Evolutionary conservation across 92 coral and sea anemone species (phyloP), one percentile per base, ranked within the genome.

Genomic region (Parazoanthus swiftii): DNA sequence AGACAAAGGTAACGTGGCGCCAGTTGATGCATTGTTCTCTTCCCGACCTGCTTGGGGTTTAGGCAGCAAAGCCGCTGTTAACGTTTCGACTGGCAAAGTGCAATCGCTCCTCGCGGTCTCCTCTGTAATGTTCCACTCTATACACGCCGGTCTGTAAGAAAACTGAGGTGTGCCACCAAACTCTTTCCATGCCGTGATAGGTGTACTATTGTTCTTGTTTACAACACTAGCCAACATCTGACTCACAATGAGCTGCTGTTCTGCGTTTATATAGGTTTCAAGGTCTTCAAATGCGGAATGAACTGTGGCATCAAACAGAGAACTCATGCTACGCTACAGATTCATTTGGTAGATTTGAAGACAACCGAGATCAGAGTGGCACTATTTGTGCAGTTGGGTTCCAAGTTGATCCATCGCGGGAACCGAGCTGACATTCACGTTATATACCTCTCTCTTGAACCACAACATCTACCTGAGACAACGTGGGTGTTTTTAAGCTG

Each of bases 1-100:
- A 6, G 79, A 35, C 79, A 74, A 74, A 8, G 79, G 79, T 21
- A 74, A 74, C 79, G 38, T 18, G n/a, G 79, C 20, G 23, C 38
- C 79, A 36, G 44, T 7, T 37, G 46, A 18, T 36, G 48, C 43
- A 23, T 6, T 8, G 3, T 37, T 38, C 50, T 74, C 8, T 74
- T 5, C n/a, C 79, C 37, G 79, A 38, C 21, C 79, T 8, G 26
- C 48, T 0, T 74, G 44, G 21, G 79, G 9, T 74, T 50, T 0
- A 6, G 79, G 79, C 79, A 74, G 79, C n/a, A 74, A 74, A 38
- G 79, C 43, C n/a, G 33, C 48, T 74, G 79, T 39, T 39, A 39
- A 39, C 42, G 42, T 20, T 74, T 74, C 46, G 39, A 74, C 9
- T 35, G 79, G 79, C 23, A 50, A 74, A 20, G 50, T 9, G 43